Evolutionary conservation across 1,140 invertebrate species (phyloP), one percentile per base, ranked within the genome.

Genomic region (Lasioglossum baleicum): DNA sequence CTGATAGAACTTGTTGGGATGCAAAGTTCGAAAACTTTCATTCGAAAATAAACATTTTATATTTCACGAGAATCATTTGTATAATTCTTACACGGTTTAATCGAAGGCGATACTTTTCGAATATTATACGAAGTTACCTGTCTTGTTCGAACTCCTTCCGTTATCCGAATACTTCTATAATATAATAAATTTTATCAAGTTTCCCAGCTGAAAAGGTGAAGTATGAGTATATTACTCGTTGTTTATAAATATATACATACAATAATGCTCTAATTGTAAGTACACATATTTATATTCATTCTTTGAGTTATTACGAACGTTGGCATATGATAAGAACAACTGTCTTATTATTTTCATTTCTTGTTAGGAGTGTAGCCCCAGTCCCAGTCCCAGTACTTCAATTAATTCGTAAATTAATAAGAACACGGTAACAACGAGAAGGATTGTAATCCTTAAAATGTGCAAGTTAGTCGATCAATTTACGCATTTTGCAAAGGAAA

Each of bases 1-100:
- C 67, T 51, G 75, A 85, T 84, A 80, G 85, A 81, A 75, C 53
- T 78, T 79, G 75, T 87, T 84, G 69, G 20, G 20, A 75, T 74
- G 51, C 65, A n/a, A 60, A 85, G 44, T 73, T 83, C 42, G 22
- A 15, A 64, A 82, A 72, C 15, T 63, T 80, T 64, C 40, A 80
- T 63, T 71, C 20, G 13, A 26, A 61, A 83, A 74, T 79, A 83
- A 80, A 83, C 60, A 66, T 75, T 81, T 51, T 56, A 35, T 60
- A 58, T 82, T 40, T 56, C 69, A 65, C n/a, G 65, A 82, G 65
- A 82, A 7, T 63, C 44, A 31, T 70, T 75, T 44, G 44, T 48
- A 48, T 13, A 48, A n/a, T 71, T 70, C 31, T 48, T 71, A 22
- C 22, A 2, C 6, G 5, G 42, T 26, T 63, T 42, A 56, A n/a